These are phyloP conservation scores for Poeciliopsis presidionis DNA, from an alignment of 2,797 vertebrate genomes.

Conservation along the genomic window DNA sequence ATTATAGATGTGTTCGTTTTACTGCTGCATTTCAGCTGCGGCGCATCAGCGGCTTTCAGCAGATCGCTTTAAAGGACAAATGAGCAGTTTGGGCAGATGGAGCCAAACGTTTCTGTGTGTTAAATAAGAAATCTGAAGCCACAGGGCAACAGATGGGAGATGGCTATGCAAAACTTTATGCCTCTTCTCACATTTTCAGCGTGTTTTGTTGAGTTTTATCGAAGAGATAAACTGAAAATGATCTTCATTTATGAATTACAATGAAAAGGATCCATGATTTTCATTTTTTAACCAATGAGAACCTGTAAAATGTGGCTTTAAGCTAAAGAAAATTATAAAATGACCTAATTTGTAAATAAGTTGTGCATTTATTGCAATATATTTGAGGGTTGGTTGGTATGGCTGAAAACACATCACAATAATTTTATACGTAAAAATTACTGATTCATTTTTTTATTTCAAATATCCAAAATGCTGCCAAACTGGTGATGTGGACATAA, in stretches of 20 bases:
- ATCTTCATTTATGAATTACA: neutral
- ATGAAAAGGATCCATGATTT: neutral
- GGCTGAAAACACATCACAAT: neutral
- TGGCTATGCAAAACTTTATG: neutral
- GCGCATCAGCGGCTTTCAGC: slow-evolving; percentile 22
- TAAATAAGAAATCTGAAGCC: slow-evolving; percentile 12
- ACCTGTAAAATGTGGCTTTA: neutral
- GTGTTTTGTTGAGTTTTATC: neutral
- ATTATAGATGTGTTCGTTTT: slow-evolving; percentile 1
- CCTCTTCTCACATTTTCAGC: neutral
- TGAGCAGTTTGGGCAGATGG: slow-evolving; percentile 22
- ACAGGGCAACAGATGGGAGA: neutral
- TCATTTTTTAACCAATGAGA: neutral
- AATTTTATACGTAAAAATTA: neutral
- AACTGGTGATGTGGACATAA: neutral
- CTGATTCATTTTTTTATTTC: too few species aligned
- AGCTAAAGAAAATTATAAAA: neutral
- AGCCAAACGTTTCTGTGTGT: neutral
- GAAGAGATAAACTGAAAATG: neutral
- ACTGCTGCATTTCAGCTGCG: slow-evolving; percentile 13
- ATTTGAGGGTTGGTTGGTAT: neutral
- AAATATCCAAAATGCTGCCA: too few species aligned
- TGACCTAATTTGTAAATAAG: neutral
- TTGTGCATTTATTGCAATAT: too few species aligned
- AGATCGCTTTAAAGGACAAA: slow-evolving; percentile 19